These are phyloP conservation scores for Typhlichthys eigenmanni DNA, from an alignment of 2,797 vertebrate genomes.

Conservation along the genomic window DNA sequence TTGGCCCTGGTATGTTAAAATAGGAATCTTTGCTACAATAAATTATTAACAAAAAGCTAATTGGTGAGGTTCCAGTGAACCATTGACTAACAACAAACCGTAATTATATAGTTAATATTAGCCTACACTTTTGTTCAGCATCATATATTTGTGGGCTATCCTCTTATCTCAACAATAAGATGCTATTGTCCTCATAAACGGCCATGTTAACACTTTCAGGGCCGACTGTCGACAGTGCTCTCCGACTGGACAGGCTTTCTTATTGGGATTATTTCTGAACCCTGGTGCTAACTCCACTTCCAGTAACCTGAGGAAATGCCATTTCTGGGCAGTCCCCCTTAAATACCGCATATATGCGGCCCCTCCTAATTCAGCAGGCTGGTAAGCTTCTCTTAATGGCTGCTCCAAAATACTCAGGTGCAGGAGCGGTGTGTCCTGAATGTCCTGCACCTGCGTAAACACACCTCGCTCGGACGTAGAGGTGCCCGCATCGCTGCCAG, in stretches of 20 bases:
- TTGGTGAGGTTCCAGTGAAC: background rate
- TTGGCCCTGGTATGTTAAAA: too few relatives aligned
- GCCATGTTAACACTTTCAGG: conserved; percentile 38
- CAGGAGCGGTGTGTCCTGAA: conserved; percentile 65
- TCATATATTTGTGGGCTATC: conserved; percentile 52
- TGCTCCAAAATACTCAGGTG: conserved; percentile 55
- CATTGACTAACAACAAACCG: conserved; percentile 19
- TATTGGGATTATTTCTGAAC: conserved; percentile 31
- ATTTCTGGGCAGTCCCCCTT: conserved; percentile 74
- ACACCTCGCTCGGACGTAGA: conserved; percentile 55
- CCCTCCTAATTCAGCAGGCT: conserved; percentile 64
- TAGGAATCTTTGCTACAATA: too few relatives aligned
- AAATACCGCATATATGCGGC: conserved; percentile 74
- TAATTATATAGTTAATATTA: conserved; percentile 23
- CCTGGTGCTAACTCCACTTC: conserved; percentile 62
- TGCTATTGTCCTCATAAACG: conserved; percentile 54
- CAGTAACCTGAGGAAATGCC: conserved; percentile 82
- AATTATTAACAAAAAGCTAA: too few relatives aligned
- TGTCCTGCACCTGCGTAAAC: conserved; percentile 82
- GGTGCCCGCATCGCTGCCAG: conserved; percentile 57
- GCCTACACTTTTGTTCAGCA: conserved; percentile 31
- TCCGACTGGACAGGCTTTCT: conserved; percentile 41
- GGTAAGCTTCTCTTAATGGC: conserved; percentile 62
- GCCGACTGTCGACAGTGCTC: conserved; percentile 53
- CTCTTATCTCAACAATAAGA: conserved; percentile 60